These are phyloP conservation scores for Spodoptera litura DNA, from an alignment of 1,140 invertebrate genomes.

Conservation along the genomic window DNA sequence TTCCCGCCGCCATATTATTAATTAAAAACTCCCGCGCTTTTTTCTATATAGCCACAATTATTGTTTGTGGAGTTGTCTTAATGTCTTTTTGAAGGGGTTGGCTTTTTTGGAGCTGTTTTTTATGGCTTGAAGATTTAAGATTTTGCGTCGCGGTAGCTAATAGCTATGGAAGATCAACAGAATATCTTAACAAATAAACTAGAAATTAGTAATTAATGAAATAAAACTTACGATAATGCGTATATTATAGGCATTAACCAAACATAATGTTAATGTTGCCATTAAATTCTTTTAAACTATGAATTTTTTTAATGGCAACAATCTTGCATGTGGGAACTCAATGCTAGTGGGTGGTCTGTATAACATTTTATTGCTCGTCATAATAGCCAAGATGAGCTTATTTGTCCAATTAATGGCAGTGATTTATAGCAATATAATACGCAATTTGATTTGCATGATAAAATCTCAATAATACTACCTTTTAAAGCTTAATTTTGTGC, in stretches of 20 bases:
- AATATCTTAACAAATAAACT: too few relatives aligned
- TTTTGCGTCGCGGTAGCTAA: too few relatives aligned
- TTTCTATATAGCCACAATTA: too few relatives aligned
- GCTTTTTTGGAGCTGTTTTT: slow-evolving; percentile 53
- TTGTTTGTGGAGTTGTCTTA: slow-evolving; percentile 74
- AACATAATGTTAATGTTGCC: too few relatives aligned
- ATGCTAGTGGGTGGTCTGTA: slow-evolving; percentile 28
- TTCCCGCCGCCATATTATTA: slow-evolving; percentile 80
- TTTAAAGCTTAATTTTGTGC: too few relatives aligned
- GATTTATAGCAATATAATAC: slow-evolving; percentile 6
- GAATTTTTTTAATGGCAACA: not conserved
- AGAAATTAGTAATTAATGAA: too few relatives aligned
- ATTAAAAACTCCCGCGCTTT: slow-evolving; percentile 74
- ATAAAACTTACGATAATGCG: too few relatives aligned
- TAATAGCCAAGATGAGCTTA: slow-evolving; percentile 12
- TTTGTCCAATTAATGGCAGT: slow-evolving; percentile 15
- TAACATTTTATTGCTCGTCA: not conserved
- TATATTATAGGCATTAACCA: too few relatives aligned
- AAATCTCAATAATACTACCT: not conserved
- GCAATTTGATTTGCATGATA: not conserved
- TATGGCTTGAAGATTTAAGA: not conserved
- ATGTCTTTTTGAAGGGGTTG: slow-evolving; percentile 56
- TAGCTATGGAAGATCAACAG: too few relatives aligned
- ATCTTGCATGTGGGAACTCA: not conserved
- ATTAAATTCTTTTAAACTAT: too few relatives aligned